phyloP scores from a whole-genome alignment of 92 coral and sea anemone genomes.

The Phymanthus crucifer region DNA sequence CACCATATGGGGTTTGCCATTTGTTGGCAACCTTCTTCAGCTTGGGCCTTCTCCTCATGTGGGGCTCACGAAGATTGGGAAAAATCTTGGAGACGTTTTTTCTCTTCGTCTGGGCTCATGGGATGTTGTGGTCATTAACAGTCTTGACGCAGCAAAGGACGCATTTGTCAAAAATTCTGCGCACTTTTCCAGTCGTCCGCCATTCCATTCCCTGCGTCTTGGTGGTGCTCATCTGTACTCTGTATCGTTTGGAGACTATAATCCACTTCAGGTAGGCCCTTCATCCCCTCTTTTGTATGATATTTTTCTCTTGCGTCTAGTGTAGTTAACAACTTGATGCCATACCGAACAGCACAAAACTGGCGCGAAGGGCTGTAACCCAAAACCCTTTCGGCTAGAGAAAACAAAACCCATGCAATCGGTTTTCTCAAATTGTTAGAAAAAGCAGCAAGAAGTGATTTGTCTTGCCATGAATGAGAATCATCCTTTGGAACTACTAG shows the following conservation, averaged over 20 bases:
- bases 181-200: conserved; percentile 46
- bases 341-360: too few relatives aligned
- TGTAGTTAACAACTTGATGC: too few relatives aligned
- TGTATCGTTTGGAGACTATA: conserved; percentile 76
- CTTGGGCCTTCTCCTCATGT: conserved; percentile 56
- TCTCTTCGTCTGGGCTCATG: conserved; percentile 39
- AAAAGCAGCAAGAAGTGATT: too few relatives aligned
- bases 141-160: conserved; percentile 37
- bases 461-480: too few relatives aligned
- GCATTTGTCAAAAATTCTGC: conserved; percentile 39
- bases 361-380: too few relatives aligned
- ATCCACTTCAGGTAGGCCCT: conserved; percentile 42
- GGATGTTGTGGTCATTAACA: conserved; percentile 44
- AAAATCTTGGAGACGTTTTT: conserved; percentile 36
- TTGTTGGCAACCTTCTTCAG: conserved; percentile 83
- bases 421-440: too few relatives aligned
- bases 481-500: too few relatives aligned
- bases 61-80: conserved; percentile 29
- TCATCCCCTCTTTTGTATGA: too few relatives aligned
- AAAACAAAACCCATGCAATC: too few relatives aligned
- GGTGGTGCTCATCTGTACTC: conserved; percentile 64
- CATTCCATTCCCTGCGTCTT: conserved; percentile 41
- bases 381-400: too few relatives aligned
- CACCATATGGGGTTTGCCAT: conserved; percentile 82
- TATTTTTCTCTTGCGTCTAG: too few relatives aligned